Evolutionary conservation across 2,113 vertebrate species (phyloP).

Genomic region (Crypturellus undulatus): DNA sequence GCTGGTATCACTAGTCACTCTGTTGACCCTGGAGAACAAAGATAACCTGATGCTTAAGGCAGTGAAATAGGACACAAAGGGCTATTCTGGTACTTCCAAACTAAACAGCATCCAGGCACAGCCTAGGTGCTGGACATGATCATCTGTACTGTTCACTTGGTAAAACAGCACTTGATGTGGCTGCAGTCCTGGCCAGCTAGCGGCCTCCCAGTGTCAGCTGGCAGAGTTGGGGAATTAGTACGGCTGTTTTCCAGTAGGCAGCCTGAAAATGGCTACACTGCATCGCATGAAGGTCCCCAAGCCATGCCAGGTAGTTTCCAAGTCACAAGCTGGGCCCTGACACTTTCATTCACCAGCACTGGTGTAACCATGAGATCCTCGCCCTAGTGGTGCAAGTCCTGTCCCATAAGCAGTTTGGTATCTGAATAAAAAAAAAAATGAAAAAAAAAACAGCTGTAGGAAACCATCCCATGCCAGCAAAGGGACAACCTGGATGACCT

Average conservation of each 20-base stretch:
- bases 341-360: background rate
- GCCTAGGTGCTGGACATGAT: background rate
- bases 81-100: constrained; percentile 26
- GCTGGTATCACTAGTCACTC: background rate
- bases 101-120: background rate
- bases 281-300: background rate
- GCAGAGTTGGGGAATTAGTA: background rate
- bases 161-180: rapidly evolving
- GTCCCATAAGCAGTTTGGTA: background rate
- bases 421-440: background rate
- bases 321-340: background rate
- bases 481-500: background rate
- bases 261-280: background rate
- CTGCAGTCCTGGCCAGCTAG: background rate
- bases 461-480: background rate
- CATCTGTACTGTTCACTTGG: background rate
- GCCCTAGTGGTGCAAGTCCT: background rate
- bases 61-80: constrained; percentile 35
- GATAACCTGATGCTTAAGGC: constrained; percentile 27
- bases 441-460: background rate
- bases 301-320: background rate
- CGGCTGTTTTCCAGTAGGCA: background rate
- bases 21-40: background rate
- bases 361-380: background rate
- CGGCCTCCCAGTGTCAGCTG: background rate